A percentile compares a stretch with the other conserved stretches of the same genome.
phyloP scores from a whole-genome alignment of 2,113 vertebrate species.

The Notarius lentiginosus region DNA sequence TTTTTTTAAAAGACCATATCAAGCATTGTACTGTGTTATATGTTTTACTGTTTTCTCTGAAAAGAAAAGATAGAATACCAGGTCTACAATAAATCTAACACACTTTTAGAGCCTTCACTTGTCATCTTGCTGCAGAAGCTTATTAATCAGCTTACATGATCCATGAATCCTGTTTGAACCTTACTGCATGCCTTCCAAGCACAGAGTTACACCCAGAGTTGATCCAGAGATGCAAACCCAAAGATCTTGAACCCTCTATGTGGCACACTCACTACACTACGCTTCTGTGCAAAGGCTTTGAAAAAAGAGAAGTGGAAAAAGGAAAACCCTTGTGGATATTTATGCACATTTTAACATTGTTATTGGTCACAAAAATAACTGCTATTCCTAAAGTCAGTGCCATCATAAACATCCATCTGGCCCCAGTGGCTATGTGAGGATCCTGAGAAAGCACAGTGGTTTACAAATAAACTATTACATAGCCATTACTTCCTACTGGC shows the following conservation, averaged over 20 bases:
- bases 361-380: conserved; percentile 32
- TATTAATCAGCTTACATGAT: neutral
- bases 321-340: conserved; percentile 6
- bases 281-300: neutral
- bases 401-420: conserved; percentile 29
- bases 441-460: conserved; percentile 14
- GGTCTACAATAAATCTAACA: neutral
- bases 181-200: neutral
- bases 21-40: neutral
- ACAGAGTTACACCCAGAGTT: neutral
- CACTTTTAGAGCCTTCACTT: neutral
- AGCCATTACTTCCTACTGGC: neutral
- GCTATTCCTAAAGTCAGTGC: conserved; percentile 5
- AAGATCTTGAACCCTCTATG: neutral
- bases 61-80: neutral
- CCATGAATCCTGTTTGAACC: neutral
- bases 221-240: neutral
- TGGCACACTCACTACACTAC: neutral
- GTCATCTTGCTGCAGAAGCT: neutral
- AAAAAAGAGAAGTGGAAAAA: neutral
- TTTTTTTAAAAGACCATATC: neutral
- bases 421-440: neutral
- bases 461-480: conserved; percentile 17
- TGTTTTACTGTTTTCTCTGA: neutral
- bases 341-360: conserved; percentile 22